Percentiles rank a stretch among this genome's conserved stretches.
Evolutionary conservation across 2,113 vertebrate genomes (phyloP).

Genomic region (Brevimyrus niger): DNA sequence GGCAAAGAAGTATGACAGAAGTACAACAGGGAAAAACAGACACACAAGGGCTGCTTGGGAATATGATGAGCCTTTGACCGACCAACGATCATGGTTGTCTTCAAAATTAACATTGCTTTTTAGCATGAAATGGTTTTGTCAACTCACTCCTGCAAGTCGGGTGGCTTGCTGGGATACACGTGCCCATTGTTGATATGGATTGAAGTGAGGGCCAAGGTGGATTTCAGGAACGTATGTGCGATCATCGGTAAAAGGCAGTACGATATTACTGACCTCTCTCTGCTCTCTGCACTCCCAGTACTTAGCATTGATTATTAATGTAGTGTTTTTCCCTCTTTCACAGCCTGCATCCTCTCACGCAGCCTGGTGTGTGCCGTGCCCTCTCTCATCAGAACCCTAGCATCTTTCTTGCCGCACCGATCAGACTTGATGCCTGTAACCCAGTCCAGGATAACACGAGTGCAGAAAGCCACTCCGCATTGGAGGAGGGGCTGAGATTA

Average conservation of each 20-base stretch:
- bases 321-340: conserved; percentile 25
- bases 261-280: conserved; percentile 46
- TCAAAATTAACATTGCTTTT: background rate
- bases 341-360: conserved; percentile 35
- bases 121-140: background rate
- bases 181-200: background rate
- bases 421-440: conserved; percentile 26
- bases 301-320: conserved; percentile 63
- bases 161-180: background rate
- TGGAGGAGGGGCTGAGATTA: background rate
- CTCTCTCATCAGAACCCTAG: conserved; percentile 12
- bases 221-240: background rate
- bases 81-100: background rate
- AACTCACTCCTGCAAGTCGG: background rate
- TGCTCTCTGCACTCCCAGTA: conserved; percentile 45
- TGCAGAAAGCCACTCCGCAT: background rate
- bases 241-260: conserved; percentile 43
- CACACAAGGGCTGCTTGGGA: background rate
- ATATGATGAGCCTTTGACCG: background rate
- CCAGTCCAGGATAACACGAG: conserved; percentile 17
- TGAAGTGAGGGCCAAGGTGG: background rate
- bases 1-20: background rate
- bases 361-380: conserved; percentile 14
- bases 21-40: background rate
- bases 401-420: background rate